Evolutionary conservation across 2,888 invertebrate species (phyloP).

Genomic region (Nomada fabriciana): DNA sequence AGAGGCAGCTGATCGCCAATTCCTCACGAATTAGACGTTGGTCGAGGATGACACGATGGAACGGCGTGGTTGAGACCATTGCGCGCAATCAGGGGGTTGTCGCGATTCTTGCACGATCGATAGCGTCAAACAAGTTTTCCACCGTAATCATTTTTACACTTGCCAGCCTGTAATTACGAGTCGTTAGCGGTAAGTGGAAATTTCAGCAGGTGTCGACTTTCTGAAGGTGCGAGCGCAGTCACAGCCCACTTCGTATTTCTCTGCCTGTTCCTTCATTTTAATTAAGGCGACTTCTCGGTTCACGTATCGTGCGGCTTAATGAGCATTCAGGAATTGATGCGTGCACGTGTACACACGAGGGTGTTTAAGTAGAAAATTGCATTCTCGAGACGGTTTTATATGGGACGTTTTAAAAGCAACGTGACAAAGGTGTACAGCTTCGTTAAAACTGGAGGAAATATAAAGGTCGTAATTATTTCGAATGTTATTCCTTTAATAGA

Average conservation of each 20-base stretch:
- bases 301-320: constrained; percentile 37
- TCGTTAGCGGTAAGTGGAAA: constrained; percentile 60
- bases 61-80: not conserved
- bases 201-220: constrained; percentile 53
- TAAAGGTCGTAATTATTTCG: too few relatives aligned
- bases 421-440: too few relatives aligned
- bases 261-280: constrained; percentile 58
- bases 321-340: constrained; percentile 56
- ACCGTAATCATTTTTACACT: constrained; percentile 59
- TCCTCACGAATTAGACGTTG: constrained; percentile 29
- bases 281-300: constrained; percentile 54
- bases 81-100: not conserved
- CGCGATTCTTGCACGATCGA: constrained; percentile 54
- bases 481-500: too few relatives aligned
- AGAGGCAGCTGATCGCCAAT: constrained; percentile 35
- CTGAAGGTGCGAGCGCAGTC: constrained; percentile 14
- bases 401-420: constrained; percentile 11
- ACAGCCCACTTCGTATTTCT: not conserved
- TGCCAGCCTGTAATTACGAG: constrained; percentile 62
- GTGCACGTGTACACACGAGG: constrained; percentile 26
- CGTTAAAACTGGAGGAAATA: too few relatives aligned
- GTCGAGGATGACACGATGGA: constrained; percentile 34
- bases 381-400: constrained; percentile 34
- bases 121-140: constrained; percentile 52
- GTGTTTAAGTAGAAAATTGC: constrained; percentile 51